Evolutionary conservation across 2,888 invertebrate genomes (phyloP), one percentile per base, ranked within the genome.

Genomic region (Aporophyla nigra): DNA sequence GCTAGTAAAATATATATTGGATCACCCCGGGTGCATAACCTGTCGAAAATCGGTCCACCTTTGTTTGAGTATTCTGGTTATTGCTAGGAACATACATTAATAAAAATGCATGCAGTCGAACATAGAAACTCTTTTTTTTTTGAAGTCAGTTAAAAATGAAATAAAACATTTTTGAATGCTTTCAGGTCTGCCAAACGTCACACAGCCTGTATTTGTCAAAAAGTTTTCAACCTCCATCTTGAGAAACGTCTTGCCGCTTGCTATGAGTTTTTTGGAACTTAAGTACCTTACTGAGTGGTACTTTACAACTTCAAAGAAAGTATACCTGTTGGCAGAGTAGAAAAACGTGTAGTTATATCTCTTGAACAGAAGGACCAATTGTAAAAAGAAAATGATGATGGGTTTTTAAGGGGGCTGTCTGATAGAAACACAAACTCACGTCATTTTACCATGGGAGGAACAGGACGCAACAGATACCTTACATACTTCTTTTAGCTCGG

Each of bases 301-400:
- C 91, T 91, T 81, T 80, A 72, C 16, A 80, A 90, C 89, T 89
- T 92, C 89, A 92, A 92, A 92, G 90, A 86, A 86, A 87, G 82
- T 76, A 46, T 69, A 76, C 62, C 63, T 75, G 70, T 54, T 56
- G 46, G 63, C 7, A 53, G 67, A 76, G 67, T 70, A 70, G 71
- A 76, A 76, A 73, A 58, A 77, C 66, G 21, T 67, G 65, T 63
- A 73, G 71, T 67, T 65, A 56, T 67, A 49, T 61, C 46, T 7
- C 21, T 68, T 49, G n/a, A 61, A 16, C 10, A 63, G 5, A 70
- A 84, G 59, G 33, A 56, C 54, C 53, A 71, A 67, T 63, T 59
- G 40, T 49, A 1, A 53, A 21, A 21, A 14, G n/a, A n/a, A 66
- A 58, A 53, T 49, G n/a, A 62, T 4, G 33, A 58, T 9, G 27